A percentile compares a stretch with the other conserved stretches of the same genome.
Evolutionary conservation across 2,797 vertebrate species (phyloP).

Genomic region (Simalia tracyae): DNA sequence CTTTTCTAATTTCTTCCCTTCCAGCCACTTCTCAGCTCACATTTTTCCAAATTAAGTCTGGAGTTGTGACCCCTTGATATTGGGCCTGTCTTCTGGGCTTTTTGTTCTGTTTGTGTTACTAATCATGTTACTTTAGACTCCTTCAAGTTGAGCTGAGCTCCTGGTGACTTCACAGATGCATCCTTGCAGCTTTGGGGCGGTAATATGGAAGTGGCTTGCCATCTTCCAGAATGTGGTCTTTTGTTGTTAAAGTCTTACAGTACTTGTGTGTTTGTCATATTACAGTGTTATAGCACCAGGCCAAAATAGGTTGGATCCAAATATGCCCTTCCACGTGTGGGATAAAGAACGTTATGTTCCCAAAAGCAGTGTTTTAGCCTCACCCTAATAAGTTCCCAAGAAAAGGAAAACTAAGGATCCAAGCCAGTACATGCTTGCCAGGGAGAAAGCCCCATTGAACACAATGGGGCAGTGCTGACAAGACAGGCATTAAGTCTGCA

Average conservation of each 20-base stretch:
- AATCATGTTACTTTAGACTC: background rate
- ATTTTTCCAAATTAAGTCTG: background rate
- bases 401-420: background rate
- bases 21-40: too few relatives aligned
- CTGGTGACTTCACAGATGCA: background rate
- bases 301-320: conserved; percentile 20
- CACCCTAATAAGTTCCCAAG: background rate
- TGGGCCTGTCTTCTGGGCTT: background rate
- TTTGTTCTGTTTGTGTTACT: background rate
- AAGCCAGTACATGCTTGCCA: background rate
- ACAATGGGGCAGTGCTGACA: background rate
- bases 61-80: background rate
- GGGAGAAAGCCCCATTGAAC: background rate
- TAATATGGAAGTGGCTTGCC: background rate
- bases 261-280: background rate
- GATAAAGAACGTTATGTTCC: background rate
- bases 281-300: conserved; percentile 8
- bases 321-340: conserved; percentile 1
- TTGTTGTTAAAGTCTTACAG: background rate
- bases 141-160: background rate
- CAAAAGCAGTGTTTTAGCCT: background rate
- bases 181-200: background rate
- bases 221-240: background rate
- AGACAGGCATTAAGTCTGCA: background rate
- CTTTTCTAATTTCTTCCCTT: background rate